Evolutionary conservation across 2,113 vertebrate genomes (phyloP), one percentile per base, ranked within the genome.

Genomic region (Lichenostomus cassidix): DNA sequence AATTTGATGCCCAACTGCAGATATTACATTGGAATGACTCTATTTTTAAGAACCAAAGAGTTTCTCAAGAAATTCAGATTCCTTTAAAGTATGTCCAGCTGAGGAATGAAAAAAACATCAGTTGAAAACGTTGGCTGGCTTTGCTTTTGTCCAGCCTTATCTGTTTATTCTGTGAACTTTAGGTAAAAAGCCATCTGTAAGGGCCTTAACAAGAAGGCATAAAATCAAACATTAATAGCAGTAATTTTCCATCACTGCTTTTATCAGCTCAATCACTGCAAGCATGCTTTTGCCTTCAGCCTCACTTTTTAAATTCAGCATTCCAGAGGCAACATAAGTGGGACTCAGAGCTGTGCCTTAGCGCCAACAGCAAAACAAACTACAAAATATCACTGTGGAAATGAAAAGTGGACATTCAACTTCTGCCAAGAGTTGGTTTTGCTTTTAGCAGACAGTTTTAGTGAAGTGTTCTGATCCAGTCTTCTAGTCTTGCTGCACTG

Each of bases 61-160:
- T 92, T 95, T 90, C 75, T 90, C 59, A 77, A 90, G 71, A 83
- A 88, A 90, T 77, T 78, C 71, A 70, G 46, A 39, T 49, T 93
- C 35, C 42, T 73, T 88, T 84, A 77, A 94, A 92, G 28, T 35
- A 25, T 69, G 63, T 90, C 55, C 50, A 86, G 88, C 53, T 88
- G 68, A 95, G 39, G 63, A 93, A 88, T 12, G 35, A 90, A 79
- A 95, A 95, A 95, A 49, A 23, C 21, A 87, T 15, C 44, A 19
- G 47, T 44, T 71, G 44, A 71, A 87, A 91, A 73, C 33, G 10
- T 58, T 93, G 70, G 42, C 75, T 64, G 44, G 68, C 42, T 69
- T 76, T 80, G 21, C 23, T 58, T 69, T 95, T 74, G 80, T 74
- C 65, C 77, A 85, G 65, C 10, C 41, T 92, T 80, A 86, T 80